Evolutionary conservation across 2,888 invertebrate genomes (phyloP), one percentile per base, ranked within the genome.

Genomic region (Agonopterix alstromeriana): DNA sequence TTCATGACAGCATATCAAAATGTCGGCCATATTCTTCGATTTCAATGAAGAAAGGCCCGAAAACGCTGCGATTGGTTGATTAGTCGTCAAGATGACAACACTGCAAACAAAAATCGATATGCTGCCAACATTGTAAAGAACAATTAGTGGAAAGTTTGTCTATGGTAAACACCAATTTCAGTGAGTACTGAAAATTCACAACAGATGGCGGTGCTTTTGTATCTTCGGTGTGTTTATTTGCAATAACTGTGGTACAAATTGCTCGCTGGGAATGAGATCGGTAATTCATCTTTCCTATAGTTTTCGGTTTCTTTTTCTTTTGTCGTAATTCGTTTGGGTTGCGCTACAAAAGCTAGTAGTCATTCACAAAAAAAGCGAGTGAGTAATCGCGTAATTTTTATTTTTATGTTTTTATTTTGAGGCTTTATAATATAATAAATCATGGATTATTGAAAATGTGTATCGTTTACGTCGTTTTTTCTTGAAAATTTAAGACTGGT

Each of bases 1-100:
- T 85, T 87, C 87, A 89, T 89, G 87, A 89, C 89, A 89, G 84
- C 77, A 81, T 79, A 84, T 79, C 82, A 85, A 88, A 87, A 88
- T 87, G 89, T 88, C 89, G 87, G 87, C 88, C 89, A 88, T 88
- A 67, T 85, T 89, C 83, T 84, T 73, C 69, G 70, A 51, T 48
- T 51, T 10, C 61, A 7, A 27, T 64, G 77, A 83, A 77, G 80
- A 81, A 80, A 77, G 77, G 77, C 70, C 66, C 68, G 61, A 76
- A 72, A 72, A 61, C 54, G 56, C 60, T 68, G 63, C 63, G 61
- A 85, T 87, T 87, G 87, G 86, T 67, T 65, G 68, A 63, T 54
- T 51, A 55, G 56, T 61, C 47, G 48, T 62, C 65, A 61, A 56
- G 52, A 58, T 61, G 60, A 80, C 84, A 86, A 85, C 82, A 50